Evolutionary conservation across 2,797 vertebrate species (phyloP).

Genomic region (Macropodus opercularis): DNA sequence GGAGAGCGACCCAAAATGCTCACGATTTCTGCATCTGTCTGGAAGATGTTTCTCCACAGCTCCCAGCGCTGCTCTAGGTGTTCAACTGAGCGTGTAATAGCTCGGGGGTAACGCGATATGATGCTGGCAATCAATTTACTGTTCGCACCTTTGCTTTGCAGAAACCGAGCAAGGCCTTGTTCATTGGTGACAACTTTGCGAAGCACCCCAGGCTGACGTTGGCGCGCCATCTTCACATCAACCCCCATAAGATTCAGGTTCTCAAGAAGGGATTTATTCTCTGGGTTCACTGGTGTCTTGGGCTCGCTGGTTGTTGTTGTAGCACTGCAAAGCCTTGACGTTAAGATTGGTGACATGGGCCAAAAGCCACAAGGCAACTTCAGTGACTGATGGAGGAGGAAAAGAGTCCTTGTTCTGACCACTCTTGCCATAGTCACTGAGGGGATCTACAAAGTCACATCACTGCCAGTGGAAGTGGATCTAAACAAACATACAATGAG

Average conservation of each 20-base stretch:
- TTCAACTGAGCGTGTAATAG: slow-evolving; percentile 79
- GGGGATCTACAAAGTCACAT: background rate
- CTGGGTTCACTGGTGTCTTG: background rate
- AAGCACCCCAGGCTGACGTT: slow-evolving; percentile 79
- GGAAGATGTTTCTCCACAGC: slow-evolving; percentile 85
- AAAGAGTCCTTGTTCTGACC: slow-evolving; percentile 26
- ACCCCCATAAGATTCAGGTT: slow-evolving; percentile 80
- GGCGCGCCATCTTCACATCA: slow-evolving; percentile 75
- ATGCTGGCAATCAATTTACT: slow-evolving; percentile 76
- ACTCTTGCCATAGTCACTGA: slow-evolving; percentile 55
- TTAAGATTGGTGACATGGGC: slow-evolving; percentile 8
- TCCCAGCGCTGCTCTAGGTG: slow-evolving; percentile 83
- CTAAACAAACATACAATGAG: slow-evolving; percentile 25
- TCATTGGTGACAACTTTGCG: slow-evolving; percentile 79
- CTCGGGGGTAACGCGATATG: slow-evolving; percentile 83
- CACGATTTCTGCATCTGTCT: slow-evolving; percentile 80
- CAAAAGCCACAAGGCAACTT: slow-evolving; percentile 11
- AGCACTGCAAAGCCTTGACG: slow-evolving; percentile 32
- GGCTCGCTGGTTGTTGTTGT: background rate
- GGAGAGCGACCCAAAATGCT: slow-evolving; percentile 82
- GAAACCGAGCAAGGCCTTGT: slow-evolving; percentile 76
- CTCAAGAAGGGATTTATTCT: slow-evolving; percentile 80
- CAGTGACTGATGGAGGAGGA: slow-evolving; percentile 25
- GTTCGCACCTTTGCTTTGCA: slow-evolving; percentile 79
- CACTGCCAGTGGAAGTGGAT: background rate